These are phyloP conservation scores for Bembecia ichneumoniformis DNA, from an alignment of 2,888 invertebrate species.

Conservation along the genomic window DNA sequence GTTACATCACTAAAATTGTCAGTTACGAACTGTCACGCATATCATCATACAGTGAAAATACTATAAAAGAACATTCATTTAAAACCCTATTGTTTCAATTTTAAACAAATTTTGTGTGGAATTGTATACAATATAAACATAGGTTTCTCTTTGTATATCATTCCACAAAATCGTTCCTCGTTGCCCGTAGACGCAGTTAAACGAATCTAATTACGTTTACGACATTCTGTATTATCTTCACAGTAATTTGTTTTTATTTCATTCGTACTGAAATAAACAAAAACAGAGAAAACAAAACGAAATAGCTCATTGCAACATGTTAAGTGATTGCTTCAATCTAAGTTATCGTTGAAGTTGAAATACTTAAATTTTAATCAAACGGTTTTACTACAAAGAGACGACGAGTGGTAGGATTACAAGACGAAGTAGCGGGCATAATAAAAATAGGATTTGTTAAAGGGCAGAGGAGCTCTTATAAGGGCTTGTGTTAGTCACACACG, in stretches of 20 bases:
- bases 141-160: no score
- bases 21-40: no score
- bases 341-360: not conserved
- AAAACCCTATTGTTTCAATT: no score
- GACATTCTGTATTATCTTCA: slow-evolving; percentile 2
- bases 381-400: not conserved
- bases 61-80: no score
- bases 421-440: not conserved
- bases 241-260: slow-evolving; percentile 3
- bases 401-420: not conserved
- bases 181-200: not conserved
- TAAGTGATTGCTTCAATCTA: not conserved
- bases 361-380: not conserved
- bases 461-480: not conserved
- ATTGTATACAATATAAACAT: no score
- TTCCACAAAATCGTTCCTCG: not conserved
- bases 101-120: no score
- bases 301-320: not conserved
- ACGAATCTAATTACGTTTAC: slow-evolving; percentile 2
- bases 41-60: no score
- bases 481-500: not conserved
- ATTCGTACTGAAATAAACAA: not conserved
- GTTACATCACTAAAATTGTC: no score
- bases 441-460: not conserved
- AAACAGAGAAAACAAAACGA: not conserved